Evolutionary conservation across 2,113 vertebrate species (phyloP).

Genomic region (Athene noctua): DNA sequence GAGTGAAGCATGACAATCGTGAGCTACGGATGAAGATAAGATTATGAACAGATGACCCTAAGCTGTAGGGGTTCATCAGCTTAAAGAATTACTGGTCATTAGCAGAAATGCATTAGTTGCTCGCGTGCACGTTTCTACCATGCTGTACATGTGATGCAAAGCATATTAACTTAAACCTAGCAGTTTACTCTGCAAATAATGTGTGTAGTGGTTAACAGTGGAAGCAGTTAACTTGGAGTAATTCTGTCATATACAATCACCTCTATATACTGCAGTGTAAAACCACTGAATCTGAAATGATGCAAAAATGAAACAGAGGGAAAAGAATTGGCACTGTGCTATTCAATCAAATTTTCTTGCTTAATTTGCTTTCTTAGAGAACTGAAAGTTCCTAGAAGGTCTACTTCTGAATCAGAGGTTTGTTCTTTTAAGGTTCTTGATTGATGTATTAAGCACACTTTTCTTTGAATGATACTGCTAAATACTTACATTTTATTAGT

Average conservation of each 20-base stretch:
- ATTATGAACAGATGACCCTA: conserved; percentile 6
- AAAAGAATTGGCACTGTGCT: neutral
- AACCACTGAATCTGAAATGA: neutral
- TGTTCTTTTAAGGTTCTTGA: neutral
- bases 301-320: neutral
- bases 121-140: neutral
- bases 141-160: neutral
- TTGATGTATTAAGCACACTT: neutral
- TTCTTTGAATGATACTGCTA: neutral
- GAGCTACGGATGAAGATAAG: neutral
- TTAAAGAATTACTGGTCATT: conserved; percentile 39
- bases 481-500: neutral
- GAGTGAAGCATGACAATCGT: neutral
- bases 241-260: neutral
- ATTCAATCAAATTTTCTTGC: neutral
- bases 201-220: neutral
- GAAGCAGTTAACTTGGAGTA: neutral
- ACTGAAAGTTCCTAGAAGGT: neutral
- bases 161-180: neutral
- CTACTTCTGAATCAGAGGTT: neutral
- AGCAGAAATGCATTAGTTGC: conserved; percentile 2
- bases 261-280: accelerated
- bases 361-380: neutral
- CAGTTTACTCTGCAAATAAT: neutral
- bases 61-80: conserved; percentile 14